Conservation (phyloP, 2,888 invertebrate species). For the Danaus chrysippus region DNA sequence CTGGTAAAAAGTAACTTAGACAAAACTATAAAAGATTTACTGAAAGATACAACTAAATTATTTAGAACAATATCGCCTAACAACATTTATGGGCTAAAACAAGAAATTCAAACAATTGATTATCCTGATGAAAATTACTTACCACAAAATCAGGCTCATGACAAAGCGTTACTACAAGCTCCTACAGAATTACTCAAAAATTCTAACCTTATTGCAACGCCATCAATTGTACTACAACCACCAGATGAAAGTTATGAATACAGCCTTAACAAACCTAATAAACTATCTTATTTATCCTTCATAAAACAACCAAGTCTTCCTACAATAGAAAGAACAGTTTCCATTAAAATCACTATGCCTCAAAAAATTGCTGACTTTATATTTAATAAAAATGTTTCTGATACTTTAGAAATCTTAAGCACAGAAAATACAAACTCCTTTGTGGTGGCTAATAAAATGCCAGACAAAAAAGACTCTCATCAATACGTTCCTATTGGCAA, state of each 20-base stretch:
- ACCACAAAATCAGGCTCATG: conserved; percentile 50
- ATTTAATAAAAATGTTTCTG: conserved; percentile 57
- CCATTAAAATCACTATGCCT: conserved; percentile 69
- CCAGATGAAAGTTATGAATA: conserved; percentile 45
- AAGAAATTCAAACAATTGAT: conserved; percentile 17
- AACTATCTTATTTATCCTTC: conserved; percentile 56
- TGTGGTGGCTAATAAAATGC: conserved; percentile 56
- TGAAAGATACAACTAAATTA: conserved; percentile 59
- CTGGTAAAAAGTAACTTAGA: conserved; percentile 67
- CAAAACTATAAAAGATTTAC: conserved; percentile 61
- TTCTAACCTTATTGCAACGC: conserved; percentile 47
- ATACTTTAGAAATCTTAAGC: conserved; percentile 66
- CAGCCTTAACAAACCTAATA: conserved; percentile 45
- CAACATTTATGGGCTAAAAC: conserved; percentile 41
- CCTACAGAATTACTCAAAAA: conserved; percentile 45
- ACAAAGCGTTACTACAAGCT: conserved; percentile 51
- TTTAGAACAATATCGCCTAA: conserved; percentile 52
- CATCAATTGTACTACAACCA: conserved; percentile 55
- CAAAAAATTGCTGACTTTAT: conserved; percentile 65
- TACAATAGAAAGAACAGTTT: conserved; percentile 69
- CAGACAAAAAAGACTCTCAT: conserved; percentile 40
- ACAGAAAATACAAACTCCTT: conserved; percentile 71
- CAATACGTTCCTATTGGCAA: conserved; percentile 61
- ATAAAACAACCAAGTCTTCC: conserved; percentile 54
- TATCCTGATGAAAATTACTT: conserved; percentile 47